Evolutionary conservation across 2,888 invertebrate species (phyloP).

Genomic region (Druceiella hillmani): DNA sequence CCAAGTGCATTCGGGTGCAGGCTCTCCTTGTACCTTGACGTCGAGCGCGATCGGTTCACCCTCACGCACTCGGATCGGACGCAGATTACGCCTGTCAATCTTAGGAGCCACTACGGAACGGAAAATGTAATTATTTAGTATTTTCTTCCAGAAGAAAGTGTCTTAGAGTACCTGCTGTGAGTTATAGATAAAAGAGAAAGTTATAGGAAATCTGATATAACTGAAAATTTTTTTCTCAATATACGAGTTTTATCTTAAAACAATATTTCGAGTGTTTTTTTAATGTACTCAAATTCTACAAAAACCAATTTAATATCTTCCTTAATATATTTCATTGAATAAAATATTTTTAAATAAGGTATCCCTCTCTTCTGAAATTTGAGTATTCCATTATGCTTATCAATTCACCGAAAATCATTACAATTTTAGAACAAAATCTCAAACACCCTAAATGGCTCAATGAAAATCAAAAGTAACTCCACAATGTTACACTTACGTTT

Average conservation of each 20-base stretch:
- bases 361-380: too few species aligned
- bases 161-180: neutral
- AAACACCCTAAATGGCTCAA: too few species aligned
- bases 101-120: conserved; percentile 80
- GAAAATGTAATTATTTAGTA: conserved; percentile 14
- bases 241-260: conserved; percentile 2
- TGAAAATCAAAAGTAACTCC: too few species aligned
- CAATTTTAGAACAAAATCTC: too few species aligned
- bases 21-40: conserved; percentile 87
- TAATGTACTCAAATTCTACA: too few species aligned
- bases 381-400: too few species aligned
- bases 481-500: conserved; percentile 74
- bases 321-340: too few species aligned
- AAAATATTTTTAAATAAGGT: too few species aligned
- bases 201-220: neutral
- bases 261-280: too few species aligned
- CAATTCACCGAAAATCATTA: too few species aligned
- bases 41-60: conserved; percentile 88
- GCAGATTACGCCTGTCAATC: conserved; percentile 88
- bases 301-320: too few species aligned
- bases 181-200: conserved; percentile 7
- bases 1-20: conserved; percentile 87
- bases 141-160: too few species aligned
- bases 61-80: conserved; percentile 81
- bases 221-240: neutral